Evolutionary conservation across 2,888 invertebrate genomes (phyloP).

Genomic region (Zaprionus bogoriensis): DNA sequence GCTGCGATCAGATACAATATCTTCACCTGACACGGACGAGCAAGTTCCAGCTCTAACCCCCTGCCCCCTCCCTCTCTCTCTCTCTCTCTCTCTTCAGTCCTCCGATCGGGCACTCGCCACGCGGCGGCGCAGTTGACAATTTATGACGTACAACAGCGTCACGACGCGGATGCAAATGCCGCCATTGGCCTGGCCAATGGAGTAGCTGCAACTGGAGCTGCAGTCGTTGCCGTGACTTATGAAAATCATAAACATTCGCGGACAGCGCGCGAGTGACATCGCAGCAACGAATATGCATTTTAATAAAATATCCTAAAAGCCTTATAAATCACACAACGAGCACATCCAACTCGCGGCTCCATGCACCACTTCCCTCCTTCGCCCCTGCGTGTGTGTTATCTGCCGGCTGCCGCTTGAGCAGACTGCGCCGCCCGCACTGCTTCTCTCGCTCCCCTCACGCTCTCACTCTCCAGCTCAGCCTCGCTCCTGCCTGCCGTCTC

Average conservation of each 20-base stretch:
- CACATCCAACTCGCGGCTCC: conserved; percentile 14
- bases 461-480: neutral
- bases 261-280: conserved; percentile 77
- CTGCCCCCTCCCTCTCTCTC: neutral
- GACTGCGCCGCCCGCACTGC: neutral
- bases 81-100: neutral
- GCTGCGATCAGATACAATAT: conserved; percentile 72
- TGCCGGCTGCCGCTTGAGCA: neutral
- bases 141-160: conserved; percentile 76
- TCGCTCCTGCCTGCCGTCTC: no score
- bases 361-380: neutral
- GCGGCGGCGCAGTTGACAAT: conserved; percentile 71
- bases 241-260: conserved; percentile 83
- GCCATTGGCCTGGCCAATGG: neutral
- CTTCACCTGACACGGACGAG: conserved; percentile 68
- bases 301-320: conserved; percentile 83
- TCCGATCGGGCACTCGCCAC: neutral
- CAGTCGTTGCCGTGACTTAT: conserved; percentile 71
- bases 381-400: neutral
- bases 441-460: neutral
- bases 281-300: conserved; percentile 84
- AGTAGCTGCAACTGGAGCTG: conserved; percentile 20
- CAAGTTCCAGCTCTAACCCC: neutral
- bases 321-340: conserved; percentile 81
- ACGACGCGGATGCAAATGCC: conserved; percentile 42